Conservation (phyloP, 2,888 invertebrate species). For the Dryobotodes eremita region DNA sequence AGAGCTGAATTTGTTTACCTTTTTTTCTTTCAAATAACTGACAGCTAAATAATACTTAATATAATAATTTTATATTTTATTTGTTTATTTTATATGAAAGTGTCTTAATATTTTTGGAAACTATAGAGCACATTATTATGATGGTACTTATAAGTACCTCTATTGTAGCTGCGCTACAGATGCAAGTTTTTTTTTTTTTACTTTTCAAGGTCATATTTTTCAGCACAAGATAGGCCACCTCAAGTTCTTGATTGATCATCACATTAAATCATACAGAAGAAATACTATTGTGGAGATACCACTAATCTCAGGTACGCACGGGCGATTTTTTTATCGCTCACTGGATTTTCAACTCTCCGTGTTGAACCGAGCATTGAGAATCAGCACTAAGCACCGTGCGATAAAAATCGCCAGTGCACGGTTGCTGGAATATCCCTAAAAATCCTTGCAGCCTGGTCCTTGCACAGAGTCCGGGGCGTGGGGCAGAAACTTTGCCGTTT, state of each 20-base stretch:
- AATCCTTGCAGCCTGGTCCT: conserved; percentile 5
- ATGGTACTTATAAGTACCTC: neutral
- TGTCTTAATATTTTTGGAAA: neutral
- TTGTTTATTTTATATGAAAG: too few relatives aligned
- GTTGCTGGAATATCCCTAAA: neutral
- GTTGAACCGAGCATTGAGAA: too few relatives aligned
- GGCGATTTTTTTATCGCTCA: too few relatives aligned
- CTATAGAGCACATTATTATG: neutral
- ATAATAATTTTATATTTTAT: too few relatives aligned
- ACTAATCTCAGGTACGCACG: neutral
- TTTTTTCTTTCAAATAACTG: too few relatives aligned
- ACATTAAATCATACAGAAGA: neutral
- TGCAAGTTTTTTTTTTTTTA: neutral
- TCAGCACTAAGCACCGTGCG: too few relatives aligned
- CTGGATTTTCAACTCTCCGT: too few relatives aligned
- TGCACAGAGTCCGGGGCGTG: conserved; percentile 56
- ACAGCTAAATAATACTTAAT: too few relatives aligned
- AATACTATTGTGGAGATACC: neutral
- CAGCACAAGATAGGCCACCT: neutral
- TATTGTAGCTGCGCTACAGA: neutral
- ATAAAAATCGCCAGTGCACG: neutral
- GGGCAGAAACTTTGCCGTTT: conserved; percentile 69
- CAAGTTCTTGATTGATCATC: too few relatives aligned
- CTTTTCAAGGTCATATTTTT: neutral
- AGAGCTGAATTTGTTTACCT: too few relatives aligned